Percentiles rank a stretch among this genome's conserved stretches.
Evolutionary conservation across 2,113 vertebrate genomes (phyloP).

Genomic region (Herpailurus yagouaroundi): DNA sequence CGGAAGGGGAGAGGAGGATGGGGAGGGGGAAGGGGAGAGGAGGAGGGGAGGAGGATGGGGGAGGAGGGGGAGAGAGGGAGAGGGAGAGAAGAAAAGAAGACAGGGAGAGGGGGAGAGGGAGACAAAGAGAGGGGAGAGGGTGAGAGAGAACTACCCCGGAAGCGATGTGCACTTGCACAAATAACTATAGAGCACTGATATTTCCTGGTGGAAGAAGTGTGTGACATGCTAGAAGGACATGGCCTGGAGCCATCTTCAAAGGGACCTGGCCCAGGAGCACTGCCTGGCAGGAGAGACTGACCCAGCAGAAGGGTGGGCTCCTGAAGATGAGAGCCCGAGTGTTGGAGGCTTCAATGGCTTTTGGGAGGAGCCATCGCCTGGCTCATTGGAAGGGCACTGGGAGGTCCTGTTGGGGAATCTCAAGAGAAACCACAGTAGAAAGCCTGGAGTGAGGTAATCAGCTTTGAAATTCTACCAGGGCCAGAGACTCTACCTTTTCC

Average conservation of each 20-base stretch:
- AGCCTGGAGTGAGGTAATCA: not conserved
- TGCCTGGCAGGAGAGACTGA: not conserved
- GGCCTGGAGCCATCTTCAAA: not conserved
- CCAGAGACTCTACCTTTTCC: not conserved
- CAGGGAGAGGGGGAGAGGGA: not conserved
- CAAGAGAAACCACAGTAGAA: not conserved
- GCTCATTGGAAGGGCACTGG: not conserved
- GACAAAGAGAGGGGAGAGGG: too few species aligned
- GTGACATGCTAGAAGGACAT: not conserved
- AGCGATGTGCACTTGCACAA: not conserved
- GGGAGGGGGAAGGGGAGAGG: not conserved
- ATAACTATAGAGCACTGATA: rapidly evolving
- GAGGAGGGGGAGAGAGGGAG: not conserved
- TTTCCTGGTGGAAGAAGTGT: not conserved
- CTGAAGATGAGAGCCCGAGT: not conserved
- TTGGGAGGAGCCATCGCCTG: not conserved
- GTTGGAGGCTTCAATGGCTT: not conserved
- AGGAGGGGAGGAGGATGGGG: too few species aligned
- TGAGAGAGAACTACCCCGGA: not conserved
- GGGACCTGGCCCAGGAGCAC: not conserved
- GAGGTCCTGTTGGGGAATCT: not conserved
- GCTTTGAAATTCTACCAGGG: not conserved
- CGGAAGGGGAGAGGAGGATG: not conserved
- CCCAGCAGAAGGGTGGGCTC: not conserved
- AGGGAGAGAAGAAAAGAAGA: not conserved